Evolutionary conservation across 1,140 invertebrate genomes (phyloP).

Genomic region (Littorina saxatilis): DNA sequence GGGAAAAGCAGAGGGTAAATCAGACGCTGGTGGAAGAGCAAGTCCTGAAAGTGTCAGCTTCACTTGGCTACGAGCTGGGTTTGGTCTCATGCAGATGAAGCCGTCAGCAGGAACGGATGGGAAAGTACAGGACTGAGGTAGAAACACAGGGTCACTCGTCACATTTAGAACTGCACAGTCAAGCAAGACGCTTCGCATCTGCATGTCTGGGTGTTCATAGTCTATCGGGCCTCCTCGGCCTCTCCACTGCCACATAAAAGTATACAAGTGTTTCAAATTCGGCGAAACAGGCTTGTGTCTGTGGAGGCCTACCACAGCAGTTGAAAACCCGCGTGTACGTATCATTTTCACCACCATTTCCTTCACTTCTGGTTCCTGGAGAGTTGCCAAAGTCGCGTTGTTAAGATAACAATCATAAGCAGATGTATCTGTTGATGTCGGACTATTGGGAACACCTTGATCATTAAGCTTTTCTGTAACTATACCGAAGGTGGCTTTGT

Average conservation of each 20-base stretch:
- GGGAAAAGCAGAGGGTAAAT: background rate
- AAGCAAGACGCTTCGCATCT: background rate
- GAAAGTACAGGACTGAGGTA: background rate
- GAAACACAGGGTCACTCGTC: too few species aligned
- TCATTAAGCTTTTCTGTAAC: too few species aligned
- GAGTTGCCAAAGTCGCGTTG: background rate
- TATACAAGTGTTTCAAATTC: background rate
- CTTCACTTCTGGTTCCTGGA: background rate
- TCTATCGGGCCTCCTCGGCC: background rate
- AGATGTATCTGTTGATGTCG: too few species aligned
- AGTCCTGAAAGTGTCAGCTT: background rate
- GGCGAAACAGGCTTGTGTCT: background rate
- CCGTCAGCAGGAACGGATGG: background rate
- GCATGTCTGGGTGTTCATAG: background rate
- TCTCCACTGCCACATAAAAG: slow-evolving; percentile 19
- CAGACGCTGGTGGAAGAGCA: background rate
- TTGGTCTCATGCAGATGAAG: background rate
- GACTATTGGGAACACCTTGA: too few species aligned
- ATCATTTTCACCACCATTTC: background rate
- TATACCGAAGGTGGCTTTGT: background rate
- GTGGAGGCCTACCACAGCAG: background rate
- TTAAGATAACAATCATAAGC: too few species aligned
- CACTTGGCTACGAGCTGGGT: background rate
- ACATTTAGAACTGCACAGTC: background rate
- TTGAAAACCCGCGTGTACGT: too few species aligned